phyloP scores from a whole-genome alignment of 2,888 invertebrate genomes.

The Mesochorus sp. region DNA sequence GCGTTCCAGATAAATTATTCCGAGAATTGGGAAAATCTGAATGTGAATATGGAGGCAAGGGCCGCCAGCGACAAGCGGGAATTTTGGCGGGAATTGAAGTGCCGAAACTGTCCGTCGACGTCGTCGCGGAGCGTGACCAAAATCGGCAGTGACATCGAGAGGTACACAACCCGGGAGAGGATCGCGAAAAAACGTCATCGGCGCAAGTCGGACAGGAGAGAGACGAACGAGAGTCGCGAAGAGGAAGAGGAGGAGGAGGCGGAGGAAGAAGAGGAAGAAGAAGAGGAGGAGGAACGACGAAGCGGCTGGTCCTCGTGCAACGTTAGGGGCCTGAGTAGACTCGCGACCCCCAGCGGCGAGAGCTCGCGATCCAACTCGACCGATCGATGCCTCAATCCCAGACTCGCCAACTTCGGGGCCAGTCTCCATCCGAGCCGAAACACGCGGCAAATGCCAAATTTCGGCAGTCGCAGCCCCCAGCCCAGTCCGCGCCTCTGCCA shows the following conservation, averaged over 20 bases:
- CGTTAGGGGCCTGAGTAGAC: constrained; percentile 46
- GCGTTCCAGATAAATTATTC: constrained; percentile 79
- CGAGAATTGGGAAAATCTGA: constrained; percentile 80
- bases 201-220: constrained; percentile 73
- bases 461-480: constrained; percentile 78
- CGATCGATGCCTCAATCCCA: constrained; percentile 76
- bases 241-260: no score
- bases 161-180: constrained; percentile 72
- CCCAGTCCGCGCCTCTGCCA: constrained; percentile 79
- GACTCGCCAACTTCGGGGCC: constrained; percentile 75
- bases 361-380: constrained; percentile 79
- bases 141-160: constrained; percentile 74
- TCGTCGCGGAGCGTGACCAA: constrained; percentile 71
- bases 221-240: constrained; percentile 62
- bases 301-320: constrained; percentile 50
- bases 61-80: constrained; percentile 67
- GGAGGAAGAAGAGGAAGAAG: no score
- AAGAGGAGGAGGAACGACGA: no score
- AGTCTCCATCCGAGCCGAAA: constrained; percentile 79
- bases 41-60: constrained; percentile 74
- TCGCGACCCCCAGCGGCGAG: constrained; percentile 73
- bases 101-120: constrained; percentile 76
- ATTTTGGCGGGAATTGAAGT: constrained; percentile 79
- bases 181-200: constrained; percentile 72
- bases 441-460: constrained; percentile 79